Base-by-base conservation (phyloP, 1,140 invertebrate species). In the Apis florea region DNA sequence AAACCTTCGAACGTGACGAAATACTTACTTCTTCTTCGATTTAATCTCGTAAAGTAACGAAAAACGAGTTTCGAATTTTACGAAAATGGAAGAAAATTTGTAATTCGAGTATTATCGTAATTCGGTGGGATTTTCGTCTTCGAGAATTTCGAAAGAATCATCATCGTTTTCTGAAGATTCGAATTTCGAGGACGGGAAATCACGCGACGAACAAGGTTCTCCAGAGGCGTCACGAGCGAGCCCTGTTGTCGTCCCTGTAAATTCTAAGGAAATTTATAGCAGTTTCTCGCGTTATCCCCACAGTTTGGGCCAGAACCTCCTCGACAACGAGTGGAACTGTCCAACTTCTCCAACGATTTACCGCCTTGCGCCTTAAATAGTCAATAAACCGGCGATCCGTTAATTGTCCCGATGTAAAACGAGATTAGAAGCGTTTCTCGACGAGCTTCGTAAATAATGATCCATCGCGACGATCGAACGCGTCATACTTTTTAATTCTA, bases 211-310 rank as follows among this genome's bases (percentile, higher is more conserved):
- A 49, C 59, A 67, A 67, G 15, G 51, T 63, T 69, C 82, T 31
- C 69, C 2, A 6, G 77, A 63, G 77, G 61, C 21, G 63, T 47
- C 40, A 69, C 54, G 53, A 59, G 40, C 75, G 31, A 67, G 77
- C 47, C 47, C 63, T 51, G 71, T 49, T 80, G 82, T 78, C 71
- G 67, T 83, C 67, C 49, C 77, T n/a, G 72, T 85, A 85, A 85
- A 85, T 85, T 76, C 21, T 67, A 76, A 83, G 76, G 72, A 84
- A 85, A 85, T 85, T 85, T 83, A 85, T 81, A 78, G 77, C 49
- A 72, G 59, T 64, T 74, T 61, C 76, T 72, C 72, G 76, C 61
- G 82, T 81, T 79, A 73, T 77, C 56, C 70, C 24, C 15, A 21
- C 64, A 53, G 61, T 31, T 21, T 26, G 31, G 59, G 72, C 67